phyloP scores from a whole-genome alignment of 2,888 invertebrate species.

The Drosophila heteroneura region DNA sequence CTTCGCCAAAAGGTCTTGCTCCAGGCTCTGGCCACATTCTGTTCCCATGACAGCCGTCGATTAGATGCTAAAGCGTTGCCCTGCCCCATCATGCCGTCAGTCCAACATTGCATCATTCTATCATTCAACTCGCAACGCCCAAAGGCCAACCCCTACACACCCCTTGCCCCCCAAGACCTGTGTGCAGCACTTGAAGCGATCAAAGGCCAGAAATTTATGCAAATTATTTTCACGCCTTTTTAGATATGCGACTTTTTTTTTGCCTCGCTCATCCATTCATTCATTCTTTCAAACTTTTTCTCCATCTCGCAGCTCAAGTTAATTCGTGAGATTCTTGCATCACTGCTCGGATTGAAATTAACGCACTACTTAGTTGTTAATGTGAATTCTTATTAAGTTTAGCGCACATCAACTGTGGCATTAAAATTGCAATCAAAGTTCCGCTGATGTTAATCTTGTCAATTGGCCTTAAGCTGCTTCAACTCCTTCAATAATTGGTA shows the following conservation, averaged over 20 bases:
- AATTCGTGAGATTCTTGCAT: background rate
- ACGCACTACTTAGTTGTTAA: background rate
- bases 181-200: slow-evolving; percentile 82
- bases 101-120: slow-evolving; percentile 8
- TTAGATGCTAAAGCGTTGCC: slow-evolving; percentile 51
- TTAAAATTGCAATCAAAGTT: background rate
- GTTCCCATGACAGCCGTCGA: slow-evolving; percentile 79
- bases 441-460: background rate
- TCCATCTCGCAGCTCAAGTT: background rate
- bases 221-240: slow-evolving; percentile 86
- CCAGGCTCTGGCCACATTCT: slow-evolving; percentile 16
- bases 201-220: slow-evolving; percentile 86
- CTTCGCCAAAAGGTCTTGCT: background rate
- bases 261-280: background rate
- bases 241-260: slow-evolving; percentile 81
- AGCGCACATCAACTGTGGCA: background rate
- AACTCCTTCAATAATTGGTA: background rate
- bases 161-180: slow-evolving; percentile 2
- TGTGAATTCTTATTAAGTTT: background rate
- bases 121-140: slow-evolving; percentile 20
- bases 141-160: background rate
- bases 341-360: background rate
- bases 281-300: background rate
- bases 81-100: slow-evolving; percentile 3
- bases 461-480: background rate